phyloP scores from a whole-genome alignment of 2,888 invertebrate species.

The Exephanes ischioxanthus region DNA sequence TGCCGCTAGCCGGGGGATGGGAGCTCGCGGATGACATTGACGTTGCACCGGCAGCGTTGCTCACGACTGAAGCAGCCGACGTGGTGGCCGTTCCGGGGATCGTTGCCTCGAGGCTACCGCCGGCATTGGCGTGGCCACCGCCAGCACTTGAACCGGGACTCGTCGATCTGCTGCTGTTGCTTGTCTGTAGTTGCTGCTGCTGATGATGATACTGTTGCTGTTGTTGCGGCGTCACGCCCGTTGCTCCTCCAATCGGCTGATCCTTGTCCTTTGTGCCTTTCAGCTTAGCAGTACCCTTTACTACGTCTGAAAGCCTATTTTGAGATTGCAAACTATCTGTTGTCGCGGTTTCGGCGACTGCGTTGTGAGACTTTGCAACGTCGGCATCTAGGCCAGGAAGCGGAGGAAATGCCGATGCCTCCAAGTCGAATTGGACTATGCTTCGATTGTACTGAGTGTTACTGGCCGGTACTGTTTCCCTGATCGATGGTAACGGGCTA shows the following conservation, averaged over 20 bases:
- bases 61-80: slow-evolving; percentile 57
- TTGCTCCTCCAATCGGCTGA: slow-evolving; percentile 37
- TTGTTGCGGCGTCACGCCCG: slow-evolving; percentile 55
- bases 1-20: slow-evolving; percentile 75
- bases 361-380: slow-evolving; percentile 77
- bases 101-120: slow-evolving; percentile 44
- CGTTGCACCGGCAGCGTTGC: slow-evolving; percentile 15
- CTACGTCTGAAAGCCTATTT: slow-evolving; percentile 92
- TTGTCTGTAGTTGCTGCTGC: slow-evolving; percentile 74
- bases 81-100: slow-evolving; percentile 44
- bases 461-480: slow-evolving; percentile 79
- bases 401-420: slow-evolving; percentile 92
- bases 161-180: slow-evolving; percentile 81
- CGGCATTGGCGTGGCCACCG: slow-evolving; percentile 64
- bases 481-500: slow-evolving; percentile 79
- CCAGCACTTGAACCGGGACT: slow-evolving; percentile 78
- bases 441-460: slow-evolving; percentile 85
- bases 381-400: slow-evolving; percentile 89
- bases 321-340: slow-evolving; percentile 84
- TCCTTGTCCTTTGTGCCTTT: slow-evolving; percentile 85
- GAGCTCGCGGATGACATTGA: slow-evolving; percentile 66
- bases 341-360: slow-evolving; percentile 75
- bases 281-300: slow-evolving; percentile 90
- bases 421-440: slow-evolving; percentile 90
- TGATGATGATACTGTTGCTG: slow-evolving; percentile 60